Evolutionary conservation across 1,140 invertebrate genomes (phyloP).

Genomic region (Dendroctonus ponderosae): DNA sequence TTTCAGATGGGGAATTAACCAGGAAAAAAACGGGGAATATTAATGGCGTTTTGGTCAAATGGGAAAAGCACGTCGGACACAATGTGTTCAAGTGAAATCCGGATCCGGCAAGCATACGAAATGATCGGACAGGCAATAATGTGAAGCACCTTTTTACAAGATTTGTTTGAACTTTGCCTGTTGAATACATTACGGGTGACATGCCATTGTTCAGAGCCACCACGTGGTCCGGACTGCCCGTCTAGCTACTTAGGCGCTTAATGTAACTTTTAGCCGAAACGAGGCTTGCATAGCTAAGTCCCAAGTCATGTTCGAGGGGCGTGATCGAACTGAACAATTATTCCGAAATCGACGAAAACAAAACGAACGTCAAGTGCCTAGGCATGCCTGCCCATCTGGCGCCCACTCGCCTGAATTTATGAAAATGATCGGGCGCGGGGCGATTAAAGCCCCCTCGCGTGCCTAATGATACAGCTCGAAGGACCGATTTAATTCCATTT

Average conservation of each 20-base stretch:
- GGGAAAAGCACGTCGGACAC: no score
- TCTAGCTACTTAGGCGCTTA: no score
- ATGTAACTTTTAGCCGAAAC: no score
- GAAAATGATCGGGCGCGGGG: not conserved
- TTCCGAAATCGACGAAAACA: not conserved
- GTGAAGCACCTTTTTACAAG: slow-evolving; percentile 5
- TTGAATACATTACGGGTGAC: not conserved
- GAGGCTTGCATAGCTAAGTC: slow-evolving; percentile 2
- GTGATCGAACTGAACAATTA: slow-evolving; percentile 1
- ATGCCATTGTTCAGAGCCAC: no score
- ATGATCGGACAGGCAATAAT: not conserved
- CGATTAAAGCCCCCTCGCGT: slow-evolving; percentile 2
- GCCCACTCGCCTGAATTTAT: slow-evolving; percentile 1
- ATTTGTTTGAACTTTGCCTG: slow-evolving; percentile 4
- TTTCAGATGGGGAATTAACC: no score
- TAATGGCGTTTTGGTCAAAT: no score
- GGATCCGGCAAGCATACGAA: no score
- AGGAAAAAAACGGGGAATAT: no score
- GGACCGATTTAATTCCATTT: slow-evolving; percentile 1
- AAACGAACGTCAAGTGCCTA: not conserved
- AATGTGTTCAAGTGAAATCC: not conserved
- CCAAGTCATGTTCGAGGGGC: slow-evolving; percentile 1
- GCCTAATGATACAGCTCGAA: not conserved
- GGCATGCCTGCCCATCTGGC: not conserved
- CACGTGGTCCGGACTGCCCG: no score